Evolutionary conservation across 1,140 invertebrate species (phyloP), one percentile per base, ranked within the genome.

Genomic region (Zaprionus tsacasi): DNA sequence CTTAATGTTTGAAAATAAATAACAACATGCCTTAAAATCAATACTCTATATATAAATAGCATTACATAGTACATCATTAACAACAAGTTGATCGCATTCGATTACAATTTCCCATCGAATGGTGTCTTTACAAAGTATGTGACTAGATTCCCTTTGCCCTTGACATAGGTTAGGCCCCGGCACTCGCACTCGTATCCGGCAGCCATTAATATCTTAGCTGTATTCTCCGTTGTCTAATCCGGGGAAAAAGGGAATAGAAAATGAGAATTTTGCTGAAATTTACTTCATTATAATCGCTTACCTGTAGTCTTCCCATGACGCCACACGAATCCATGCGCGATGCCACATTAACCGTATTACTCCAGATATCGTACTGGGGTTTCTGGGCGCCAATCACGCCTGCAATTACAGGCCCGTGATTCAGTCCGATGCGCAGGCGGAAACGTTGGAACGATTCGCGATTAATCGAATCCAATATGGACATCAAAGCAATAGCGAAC

Each of bases 331-430:
- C 98, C 98, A 99, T 99, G 33, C 98, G 93, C 8, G 97, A 99
- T 1, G 96, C 96, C 6, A 99, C 98, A 92, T 99, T 99, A 0
- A 99, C 98, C 0, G 98, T 98, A 93, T 99, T 99, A 3, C 98
- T 98, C 98, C 98, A 99, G 80, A 97, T 99, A 83, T 99, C 99
- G 93, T 99, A 99, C 86, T 99, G 98, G 0, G 98, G 99, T 91
- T 99, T 99, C 91, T 98, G 97, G 0, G 98, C 98, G 0, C 98
- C 98, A 25, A 99, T 97, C 11, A 99, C 97, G 0, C 97, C 97
- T 0, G 97, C 97, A 88, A 99, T 98, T 3, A 99, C 98, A 0
- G 98, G 97, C 0, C 98, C 98, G 90, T 99, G 96, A 93, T 97
- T 98, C 54, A 99, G 94, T 63, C 98, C 98, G 91, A 99, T 97